Evolutionary conservation across 2,797 vertebrate species (phyloP).

Genomic region (Poeciliopsis paucimaculata): DNA sequence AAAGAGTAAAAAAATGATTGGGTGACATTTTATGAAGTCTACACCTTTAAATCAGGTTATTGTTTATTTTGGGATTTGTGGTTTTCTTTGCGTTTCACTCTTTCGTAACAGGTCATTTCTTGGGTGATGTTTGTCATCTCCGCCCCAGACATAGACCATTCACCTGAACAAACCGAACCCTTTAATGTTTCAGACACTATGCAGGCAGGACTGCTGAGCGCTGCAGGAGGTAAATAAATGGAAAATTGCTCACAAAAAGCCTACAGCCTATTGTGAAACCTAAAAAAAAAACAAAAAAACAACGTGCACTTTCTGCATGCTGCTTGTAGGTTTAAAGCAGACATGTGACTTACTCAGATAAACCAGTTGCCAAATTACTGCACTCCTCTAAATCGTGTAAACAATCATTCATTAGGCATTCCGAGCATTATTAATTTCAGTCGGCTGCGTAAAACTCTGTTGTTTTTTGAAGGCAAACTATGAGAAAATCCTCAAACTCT

Average conservation of each 20-base stretch:
- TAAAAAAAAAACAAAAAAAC: constrained; percentile 10
- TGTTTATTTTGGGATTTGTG: not conserved
- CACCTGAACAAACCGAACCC: constrained; percentile 37
- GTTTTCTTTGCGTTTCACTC: not conserved
- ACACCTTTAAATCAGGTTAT: not conserved
- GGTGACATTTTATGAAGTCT: not conserved
- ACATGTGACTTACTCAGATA: constrained; percentile 17
- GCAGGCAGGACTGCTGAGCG: constrained; percentile 42
- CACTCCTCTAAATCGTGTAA: not conserved
- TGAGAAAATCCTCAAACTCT: not conserved
- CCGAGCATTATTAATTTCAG: not conserved
- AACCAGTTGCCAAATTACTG: not conserved
- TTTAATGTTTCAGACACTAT: constrained; percentile 56
- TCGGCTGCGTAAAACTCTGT: not conserved
- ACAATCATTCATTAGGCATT: not conserved
- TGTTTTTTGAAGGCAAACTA: not conserved
- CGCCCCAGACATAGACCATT: constrained; percentile 14
- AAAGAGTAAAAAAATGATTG: not conserved
- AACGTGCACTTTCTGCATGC: constrained; percentile 13
- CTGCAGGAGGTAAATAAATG: constrained; percentile 18
- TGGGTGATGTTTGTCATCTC: not conserved
- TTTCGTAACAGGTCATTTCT: constrained; percentile 12
- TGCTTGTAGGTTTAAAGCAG: constrained; percentile 19
- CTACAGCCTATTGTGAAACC: constrained; percentile 11
- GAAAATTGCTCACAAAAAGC: constrained; percentile 34